Base-by-base conservation (phyloP, 2,797 vertebrate genomes). In the Gymnocypris eckloni region DNA sequence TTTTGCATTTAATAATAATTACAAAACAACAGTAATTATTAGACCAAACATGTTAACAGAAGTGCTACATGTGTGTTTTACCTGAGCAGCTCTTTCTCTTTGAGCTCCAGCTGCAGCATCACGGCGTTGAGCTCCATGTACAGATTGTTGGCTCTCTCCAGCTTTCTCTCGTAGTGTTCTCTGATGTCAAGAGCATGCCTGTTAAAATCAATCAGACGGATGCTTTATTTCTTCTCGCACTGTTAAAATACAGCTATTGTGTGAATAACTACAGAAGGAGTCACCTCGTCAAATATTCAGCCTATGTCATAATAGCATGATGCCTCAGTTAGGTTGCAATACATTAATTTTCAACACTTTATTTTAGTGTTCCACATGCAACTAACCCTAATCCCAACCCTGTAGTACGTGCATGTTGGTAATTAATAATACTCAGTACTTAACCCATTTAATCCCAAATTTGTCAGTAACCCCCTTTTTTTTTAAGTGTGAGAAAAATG, bases 51-150 rank as follows among this genome's bases (percentile, higher is more conserved):
- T 4, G 11, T 13, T 25, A 25, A 61, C 12, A 64, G 6, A 28
- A 28, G 61, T 28, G 59, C 11, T 25, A 25, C 2, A 3, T 10
- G 20, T 56, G 20, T 33, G 61, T 16, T 33, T 18, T 94, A 99
- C 98, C 97, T 97, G 86, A 97, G 96, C 87, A 99, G 94, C 90
- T 99, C 98, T 88, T 97, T 97, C 93, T 99, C 98, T 92, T 99
- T 99, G 79, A 99, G 96, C 91, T 99, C 98, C 92, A 99, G 95
- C 93, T 99, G 98, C 84, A 99, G 90, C 98, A 99, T 99, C 37
- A 99, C 97, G 0, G 97, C 97, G 1, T 97, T 99, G 1, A 99
- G 96, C 90, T 99, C 98, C 98, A 99, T 98, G 94, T 99, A 99
- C 15, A 99, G 95, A 87, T 98, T 99, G 93, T 99, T 99, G 92